Evolutionary conservation across 2,797 vertebrate genomes (phyloP).

Genomic region (Notolepis coatsorum): DNA sequence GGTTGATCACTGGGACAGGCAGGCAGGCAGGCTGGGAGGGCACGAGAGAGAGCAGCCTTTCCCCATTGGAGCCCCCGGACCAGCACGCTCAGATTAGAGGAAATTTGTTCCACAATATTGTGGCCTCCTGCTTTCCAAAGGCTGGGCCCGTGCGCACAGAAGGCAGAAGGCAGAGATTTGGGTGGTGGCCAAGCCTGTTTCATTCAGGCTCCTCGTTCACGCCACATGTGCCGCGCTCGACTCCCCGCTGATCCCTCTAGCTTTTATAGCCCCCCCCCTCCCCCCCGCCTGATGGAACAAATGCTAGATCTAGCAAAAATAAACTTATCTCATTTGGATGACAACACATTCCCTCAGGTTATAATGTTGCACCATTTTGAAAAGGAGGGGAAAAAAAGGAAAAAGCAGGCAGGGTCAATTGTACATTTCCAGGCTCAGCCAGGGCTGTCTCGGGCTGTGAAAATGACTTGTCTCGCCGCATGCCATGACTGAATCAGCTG

Average conservation of each 20-base stretch:
- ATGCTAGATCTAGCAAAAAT: slow-evolving; percentile 93
- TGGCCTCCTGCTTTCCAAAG: slow-evolving; percentile 87
- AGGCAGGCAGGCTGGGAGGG: slow-evolving; percentile 56
- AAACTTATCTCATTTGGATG: slow-evolving; percentile 98
- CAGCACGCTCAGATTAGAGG: slow-evolving; percentile 89
- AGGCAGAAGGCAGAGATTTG: slow-evolving; percentile 93
- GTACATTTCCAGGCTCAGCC: slow-evolving; percentile 83
- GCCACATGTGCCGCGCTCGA: slow-evolving; percentile 85
- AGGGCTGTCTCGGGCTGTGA: slow-evolving; percentile 77
- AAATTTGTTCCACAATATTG: slow-evolving; percentile 91
- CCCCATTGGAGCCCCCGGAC: slow-evolving; percentile 75
- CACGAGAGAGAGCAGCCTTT: slow-evolving; percentile 75
- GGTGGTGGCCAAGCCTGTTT: slow-evolving; percentile 88
- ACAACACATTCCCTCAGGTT: slow-evolving; percentile 93
- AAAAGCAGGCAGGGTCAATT: slow-evolving; percentile 84
- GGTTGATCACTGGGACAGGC: slow-evolving; percentile 68
- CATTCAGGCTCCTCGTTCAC: slow-evolving; percentile 79
- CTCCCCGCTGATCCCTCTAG: slow-evolving; percentile 87
- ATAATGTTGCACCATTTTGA: slow-evolving; percentile 87
- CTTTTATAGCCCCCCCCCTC: slow-evolving; percentile 84
- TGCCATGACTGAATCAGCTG: slow-evolving; percentile 72
- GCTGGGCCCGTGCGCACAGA: slow-evolving; percentile 91
- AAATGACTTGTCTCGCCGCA: slow-evolving; percentile 70
- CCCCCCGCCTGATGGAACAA: slow-evolving; percentile 94
- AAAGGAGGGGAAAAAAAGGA: too few relatives aligned